phyloP scores from a whole-genome alignment of 2,113 vertebrate species.

The Elephantulus edwardii region DNA sequence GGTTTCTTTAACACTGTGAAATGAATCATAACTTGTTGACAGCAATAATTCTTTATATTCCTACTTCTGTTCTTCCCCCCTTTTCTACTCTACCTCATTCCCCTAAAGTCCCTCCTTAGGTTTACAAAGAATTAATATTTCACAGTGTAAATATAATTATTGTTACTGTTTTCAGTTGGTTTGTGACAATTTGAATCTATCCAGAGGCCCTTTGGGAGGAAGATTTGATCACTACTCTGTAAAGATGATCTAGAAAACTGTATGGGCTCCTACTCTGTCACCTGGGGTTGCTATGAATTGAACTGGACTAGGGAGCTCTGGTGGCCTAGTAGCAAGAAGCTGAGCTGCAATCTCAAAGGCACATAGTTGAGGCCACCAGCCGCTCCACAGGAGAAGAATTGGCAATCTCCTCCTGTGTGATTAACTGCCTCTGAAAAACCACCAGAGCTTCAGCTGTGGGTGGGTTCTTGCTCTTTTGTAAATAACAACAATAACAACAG shows the following conservation, averaged over 20 bases:
- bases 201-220: background rate
- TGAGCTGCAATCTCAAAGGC: too few relatives aligned
- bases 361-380: too few relatives aligned
- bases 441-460: too few relatives aligned
- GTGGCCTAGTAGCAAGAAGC: too few relatives aligned
- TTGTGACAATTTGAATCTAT: background rate
- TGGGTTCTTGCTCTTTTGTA: too few relatives aligned
- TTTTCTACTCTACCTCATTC: too few relatives aligned
- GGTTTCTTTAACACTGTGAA: slow-evolving; percentile 11
- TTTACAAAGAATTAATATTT: background rate
- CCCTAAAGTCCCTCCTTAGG: background rate
- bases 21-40: background rate
- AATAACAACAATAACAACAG: too few relatives aligned
- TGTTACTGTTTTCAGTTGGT: background rate
- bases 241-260: background rate
- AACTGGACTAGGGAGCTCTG: too few relatives aligned
- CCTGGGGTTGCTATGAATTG: background rate
- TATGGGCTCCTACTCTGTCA: background rate
- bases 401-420: too few relatives aligned
- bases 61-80: background rate
- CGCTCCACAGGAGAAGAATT: too few relatives aligned
- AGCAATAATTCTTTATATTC: background rate
- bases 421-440: too few relatives aligned
- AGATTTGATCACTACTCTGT: background rate
- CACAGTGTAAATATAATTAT: background rate